Evolutionary conservation across 2,888 invertebrate species (phyloP).

Genomic region (Chironomus tentans): DNA sequence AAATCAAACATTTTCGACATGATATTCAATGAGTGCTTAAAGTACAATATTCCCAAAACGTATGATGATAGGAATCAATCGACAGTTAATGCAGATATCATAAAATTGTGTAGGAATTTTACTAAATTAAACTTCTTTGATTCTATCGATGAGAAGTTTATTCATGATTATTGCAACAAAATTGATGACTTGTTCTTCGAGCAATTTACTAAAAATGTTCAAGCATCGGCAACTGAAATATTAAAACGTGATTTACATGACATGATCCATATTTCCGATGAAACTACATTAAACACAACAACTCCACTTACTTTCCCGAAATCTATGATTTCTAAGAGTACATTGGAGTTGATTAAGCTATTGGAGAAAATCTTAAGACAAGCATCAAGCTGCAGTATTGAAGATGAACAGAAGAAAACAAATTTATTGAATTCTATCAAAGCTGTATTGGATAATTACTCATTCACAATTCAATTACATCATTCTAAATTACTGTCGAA

Average conservation of each 20-base stretch:
- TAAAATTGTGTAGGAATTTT: conserved; percentile 56
- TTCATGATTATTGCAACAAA: conserved; percentile 58
- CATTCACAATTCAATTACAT: conserved; percentile 65
- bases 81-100: conserved; percentile 53
- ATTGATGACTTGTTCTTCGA: conserved; percentile 67
- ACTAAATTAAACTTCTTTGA: conserved; percentile 49
- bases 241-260: conserved; percentile 76
- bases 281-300: conserved; percentile 31
- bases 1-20: conserved; percentile 45
- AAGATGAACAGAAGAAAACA: conserved; percentile 46
- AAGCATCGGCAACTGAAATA: conserved; percentile 57
- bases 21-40: conserved; percentile 63
- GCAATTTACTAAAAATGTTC: conserved; percentile 62
- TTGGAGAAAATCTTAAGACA: conserved; percentile 39
- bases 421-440: conserved; percentile 57
- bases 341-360: conserved; percentile 39
- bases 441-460: conserved; percentile 67
- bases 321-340: conserved; percentile 41
- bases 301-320: conserved; percentile 39
- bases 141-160: conserved; percentile 41
- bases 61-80: conserved; percentile 61
- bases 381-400: conserved; percentile 29
- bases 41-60: conserved; percentile 66
- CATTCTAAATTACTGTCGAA: conserved; percentile 71
- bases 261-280: conserved; percentile 51